These are phyloP conservation scores for Crenuchus spilurus DNA, from an alignment of 2,797 vertebrate genomes.

Conservation along the genomic window DNA sequence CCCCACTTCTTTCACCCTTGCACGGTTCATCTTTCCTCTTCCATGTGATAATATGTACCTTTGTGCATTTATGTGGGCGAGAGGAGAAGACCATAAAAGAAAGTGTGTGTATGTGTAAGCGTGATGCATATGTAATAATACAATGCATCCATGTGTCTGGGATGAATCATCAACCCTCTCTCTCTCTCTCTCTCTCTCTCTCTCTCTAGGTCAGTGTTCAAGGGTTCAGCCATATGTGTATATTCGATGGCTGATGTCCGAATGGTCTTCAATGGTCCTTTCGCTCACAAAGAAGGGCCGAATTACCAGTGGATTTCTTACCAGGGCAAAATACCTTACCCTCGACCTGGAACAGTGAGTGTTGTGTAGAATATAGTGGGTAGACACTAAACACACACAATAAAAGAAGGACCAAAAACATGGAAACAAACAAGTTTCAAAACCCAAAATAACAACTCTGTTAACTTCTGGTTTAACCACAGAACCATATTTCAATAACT, in stretches of 20 bases:
- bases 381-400: not conserved
- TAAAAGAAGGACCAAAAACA: too few species aligned
- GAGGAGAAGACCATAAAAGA: constrained; percentile 32
- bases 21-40: not conserved
- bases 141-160: not conserved
- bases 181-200: constrained; percentile 9
- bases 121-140: constrained; percentile 56
- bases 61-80: constrained; percentile 2
- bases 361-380: not conserved
- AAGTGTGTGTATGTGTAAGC: constrained; percentile 71
- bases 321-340: constrained; percentile 97
- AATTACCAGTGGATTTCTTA: constrained; percentile 99
- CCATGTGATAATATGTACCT: not conserved
- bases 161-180: not conserved
- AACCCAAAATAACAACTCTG: too few species aligned
- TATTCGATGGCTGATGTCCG: constrained; percentile 99
- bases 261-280: constrained; percentile 98
- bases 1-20: not conserved
- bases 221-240: constrained; percentile 96
- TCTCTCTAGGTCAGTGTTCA: constrained; percentile 89
- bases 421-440: too few species aligned
- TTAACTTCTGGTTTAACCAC: too few species aligned
- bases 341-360: constrained; percentile 94
- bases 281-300: constrained; percentile 97
- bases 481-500: too few species aligned